Evolutionary conservation across 2,888 invertebrate species (phyloP).

Genomic region (Leptopilina myrica): DNA sequence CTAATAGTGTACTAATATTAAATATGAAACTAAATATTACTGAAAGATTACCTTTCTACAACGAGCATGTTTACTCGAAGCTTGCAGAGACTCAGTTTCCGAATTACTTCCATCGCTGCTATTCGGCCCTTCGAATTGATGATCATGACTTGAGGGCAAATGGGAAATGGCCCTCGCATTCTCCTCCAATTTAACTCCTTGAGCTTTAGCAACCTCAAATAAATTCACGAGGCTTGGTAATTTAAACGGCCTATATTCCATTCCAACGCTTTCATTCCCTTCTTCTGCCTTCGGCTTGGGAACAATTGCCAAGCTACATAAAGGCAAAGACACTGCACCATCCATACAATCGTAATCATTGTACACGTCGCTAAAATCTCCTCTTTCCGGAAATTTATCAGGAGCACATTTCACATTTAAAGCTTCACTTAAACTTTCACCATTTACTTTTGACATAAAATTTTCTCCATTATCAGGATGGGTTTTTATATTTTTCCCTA

Average conservation of each 20-base stretch:
- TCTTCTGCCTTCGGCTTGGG: constrained; percentile 51
- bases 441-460: neutral
- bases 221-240: constrained; percentile 71
- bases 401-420: neutral
- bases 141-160: constrained; percentile 59
- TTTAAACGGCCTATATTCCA: constrained; percentile 65
- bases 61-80: constrained; percentile 58
- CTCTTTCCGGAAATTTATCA: neutral
- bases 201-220: constrained; percentile 66
- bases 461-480: neutral
- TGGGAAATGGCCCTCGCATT: constrained; percentile 67
- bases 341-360: constrained; percentile 38
- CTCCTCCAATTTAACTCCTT: constrained; percentile 66
- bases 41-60: constrained; percentile 62
- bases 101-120: constrained; percentile 72
- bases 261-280: constrained; percentile 50
- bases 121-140: constrained; percentile 59
- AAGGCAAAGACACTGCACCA: constrained; percentile 58
- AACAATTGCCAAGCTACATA: constrained; percentile 52
- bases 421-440: neutral
- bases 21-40: too few relatives aligned
- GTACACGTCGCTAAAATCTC: constrained; percentile 6
- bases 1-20: too few relatives aligned
- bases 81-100: constrained; percentile 71
- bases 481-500: constrained; percentile 47